Percentiles rank a stretch among this genome's conserved stretches.
phyloP scores from a whole-genome alignment of 2,888 invertebrate genomes.

The Tetrapedia diversipes region DNA sequence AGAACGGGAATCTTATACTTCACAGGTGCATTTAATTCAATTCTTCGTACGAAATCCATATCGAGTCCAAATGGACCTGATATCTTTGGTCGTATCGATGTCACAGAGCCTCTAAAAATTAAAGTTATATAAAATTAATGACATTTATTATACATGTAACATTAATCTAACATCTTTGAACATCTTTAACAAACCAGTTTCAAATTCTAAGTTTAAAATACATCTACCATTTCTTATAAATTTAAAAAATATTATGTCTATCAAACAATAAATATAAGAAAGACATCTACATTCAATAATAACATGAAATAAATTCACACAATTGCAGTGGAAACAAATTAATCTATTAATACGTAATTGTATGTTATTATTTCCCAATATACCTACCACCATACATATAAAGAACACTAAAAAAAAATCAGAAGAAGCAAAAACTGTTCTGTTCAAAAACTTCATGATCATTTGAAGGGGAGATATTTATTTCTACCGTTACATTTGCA shows the following conservation, averaged over 20 bases:
- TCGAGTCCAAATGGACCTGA: slow-evolving; percentile 92
- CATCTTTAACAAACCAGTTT: slow-evolving; percentile 1
- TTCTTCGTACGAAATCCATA: slow-evolving; percentile 87
- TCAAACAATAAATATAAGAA: not conserved
- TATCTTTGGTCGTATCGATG: slow-evolving; percentile 76
- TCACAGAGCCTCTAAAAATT: slow-evolving; percentile 57
- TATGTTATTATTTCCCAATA: slow-evolving; percentile 8
- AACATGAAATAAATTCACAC: not conserved
- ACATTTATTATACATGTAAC: slow-evolving; percentile 3
- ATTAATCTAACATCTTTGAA: slow-evolving; percentile 10
- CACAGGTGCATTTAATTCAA: slow-evolving; percentile 84
- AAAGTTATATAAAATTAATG: slow-evolving; percentile 4
- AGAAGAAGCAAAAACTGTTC: slow-evolving; percentile 71
- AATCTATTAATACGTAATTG: not conserved
- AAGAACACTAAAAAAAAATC: slow-evolving; percentile 40
- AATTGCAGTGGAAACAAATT: not conserved
- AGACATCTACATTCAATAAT: not conserved
- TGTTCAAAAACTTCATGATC: slow-evolving; percentile 62
- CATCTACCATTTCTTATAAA: not conserved
- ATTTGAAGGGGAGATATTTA: slow-evolving; percentile 42
- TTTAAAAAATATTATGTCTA: not conserved
- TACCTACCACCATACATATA: slow-evolving; percentile 60
- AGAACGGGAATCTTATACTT: slow-evolving; percentile 81
- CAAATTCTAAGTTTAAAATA: not conserved
- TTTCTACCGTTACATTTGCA: slow-evolving; percentile 31